Evolutionary conservation across 2,113 vertebrate genomes (phyloP), one percentile per base, ranked within the genome.

Genomic region (Ariopsis seemanni): DNA sequence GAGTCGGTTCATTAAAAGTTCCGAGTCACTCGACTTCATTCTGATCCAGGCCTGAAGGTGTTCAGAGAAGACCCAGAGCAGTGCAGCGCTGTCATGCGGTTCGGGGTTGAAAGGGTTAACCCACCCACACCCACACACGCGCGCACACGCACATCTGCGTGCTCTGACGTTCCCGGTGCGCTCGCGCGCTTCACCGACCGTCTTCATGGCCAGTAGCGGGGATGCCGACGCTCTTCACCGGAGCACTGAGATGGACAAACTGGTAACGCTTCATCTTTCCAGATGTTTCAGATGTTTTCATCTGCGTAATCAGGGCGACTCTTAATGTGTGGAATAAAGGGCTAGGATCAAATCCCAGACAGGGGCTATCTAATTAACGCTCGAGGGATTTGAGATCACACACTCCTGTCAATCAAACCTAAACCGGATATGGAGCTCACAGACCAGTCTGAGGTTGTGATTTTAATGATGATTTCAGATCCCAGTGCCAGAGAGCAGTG

Each of bases 241-340:
- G 78, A 88, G 84, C 92, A 95, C 93, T 5, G 93, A 95, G 92
- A 93, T 94, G 94, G 87, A 93, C 25, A 90, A 93, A 20, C 80
- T 81, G 92, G 93, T 95, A 81, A 90, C 92, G 92, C 77, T 1
- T 20, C 22, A 17, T 48, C 11, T 12, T 27, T 85, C 25, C 22
- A 10, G 7, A 1, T 30, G 2, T 57, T 57, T 57, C 2, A 12
- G 20, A 11, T 4, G 2, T 84, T 30, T 65, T 55, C n/a, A 3
- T 72, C 18, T 69, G 14, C 2, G 18, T 8, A 2, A 9, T 22
- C 22, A 12, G 17, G 17, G 10, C 48, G 48, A 53, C 0, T 53
- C 11, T n/a, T 55, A 55, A 55, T 52, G 1, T 2, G n/a, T 30
- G 10, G 74, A 77, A 77, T 52, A 52, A 14, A 1, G 30, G 22